These are phyloP conservation scores for Acrobasis repandana DNA, from an alignment of 2,888 invertebrate genomes.

Conservation along the genomic window DNA sequence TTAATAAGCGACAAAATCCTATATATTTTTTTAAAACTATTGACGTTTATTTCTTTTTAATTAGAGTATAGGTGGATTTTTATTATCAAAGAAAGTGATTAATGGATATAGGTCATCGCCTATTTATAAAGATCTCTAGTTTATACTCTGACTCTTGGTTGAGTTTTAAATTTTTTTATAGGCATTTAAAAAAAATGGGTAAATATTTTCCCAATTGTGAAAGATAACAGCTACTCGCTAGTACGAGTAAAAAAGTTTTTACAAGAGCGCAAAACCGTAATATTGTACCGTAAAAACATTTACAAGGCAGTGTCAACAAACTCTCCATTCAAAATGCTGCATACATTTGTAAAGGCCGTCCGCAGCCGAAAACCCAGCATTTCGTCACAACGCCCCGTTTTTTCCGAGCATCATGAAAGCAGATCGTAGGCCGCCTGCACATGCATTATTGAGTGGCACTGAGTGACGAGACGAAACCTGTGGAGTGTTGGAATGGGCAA, in stretches of 20 bases:
- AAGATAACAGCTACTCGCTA: no score
- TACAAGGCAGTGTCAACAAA: slow-evolving; percentile 7
- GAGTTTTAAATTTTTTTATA: no score
- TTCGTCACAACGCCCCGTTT: slow-evolving; percentile 38
- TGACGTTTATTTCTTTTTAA: no score
- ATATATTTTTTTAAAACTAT: no score
- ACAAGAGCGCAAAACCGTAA: neutral
- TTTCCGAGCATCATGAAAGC: slow-evolving; percentile 51
- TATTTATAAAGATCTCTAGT: no score
- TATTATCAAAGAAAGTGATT: no score
- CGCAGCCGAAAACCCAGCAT: slow-evolving; percentile 13
- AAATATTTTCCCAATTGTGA: no score
- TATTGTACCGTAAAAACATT: neutral
- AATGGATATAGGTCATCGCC: no score
- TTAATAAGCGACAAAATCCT: no score
- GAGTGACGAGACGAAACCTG: slow-evolving; percentile 72
- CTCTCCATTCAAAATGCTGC: slow-evolving; percentile 1
- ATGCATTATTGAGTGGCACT: slow-evolving; percentile 78
- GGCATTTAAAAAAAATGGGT: no score
- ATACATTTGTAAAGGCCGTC: slow-evolving; percentile 19
- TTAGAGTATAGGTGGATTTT: no score
- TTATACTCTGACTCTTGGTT: no score
- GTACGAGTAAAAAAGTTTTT: neutral
- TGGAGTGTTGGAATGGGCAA: slow-evolving; percentile 38
- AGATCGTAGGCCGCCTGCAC: slow-evolving; percentile 53